Percentiles rank a stretch among this genome's conserved stretches.
These are phyloP conservation scores for Erannis defoliaria DNA, from an alignment of 2,888 invertebrate genomes.

Conservation along the genomic window DNA sequence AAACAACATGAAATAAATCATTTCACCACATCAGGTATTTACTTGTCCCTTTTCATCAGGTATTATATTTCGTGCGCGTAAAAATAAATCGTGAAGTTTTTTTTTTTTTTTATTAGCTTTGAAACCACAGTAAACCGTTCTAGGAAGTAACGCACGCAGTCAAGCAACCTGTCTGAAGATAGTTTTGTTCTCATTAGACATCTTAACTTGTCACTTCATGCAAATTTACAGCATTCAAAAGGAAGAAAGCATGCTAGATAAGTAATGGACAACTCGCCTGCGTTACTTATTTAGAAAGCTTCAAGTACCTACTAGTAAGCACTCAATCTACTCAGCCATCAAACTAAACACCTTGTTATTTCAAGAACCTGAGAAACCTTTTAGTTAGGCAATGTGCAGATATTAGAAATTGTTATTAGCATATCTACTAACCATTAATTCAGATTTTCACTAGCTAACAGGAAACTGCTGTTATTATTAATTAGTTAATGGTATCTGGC, in stretches of 20 bases:
- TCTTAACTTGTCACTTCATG: slow-evolving; percentile 11
- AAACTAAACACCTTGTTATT: too few relatives aligned
- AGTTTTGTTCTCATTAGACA: not conserved
- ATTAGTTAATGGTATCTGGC: too few relatives aligned
- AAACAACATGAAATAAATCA: too few relatives aligned
- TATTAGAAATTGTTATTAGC: not conserved
- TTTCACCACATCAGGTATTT: too few relatives aligned
- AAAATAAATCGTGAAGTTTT: too few relatives aligned
- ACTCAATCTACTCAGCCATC: too few relatives aligned
- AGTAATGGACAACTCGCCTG: not conserved
- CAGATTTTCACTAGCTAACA: not conserved
- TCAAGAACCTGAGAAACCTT: too few relatives aligned
- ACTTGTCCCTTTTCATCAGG: too few relatives aligned
- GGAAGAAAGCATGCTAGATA: not conserved
- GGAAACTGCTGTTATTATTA: too few relatives aligned
- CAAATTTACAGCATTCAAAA: slow-evolving; percentile 15
- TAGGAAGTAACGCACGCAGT: not conserved
- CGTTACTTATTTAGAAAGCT: not conserved
- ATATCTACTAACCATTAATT: too few relatives aligned
- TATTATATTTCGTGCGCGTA: too few relatives aligned
- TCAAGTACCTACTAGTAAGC: not conserved
- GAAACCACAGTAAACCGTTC: not conserved
- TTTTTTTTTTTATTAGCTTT: not conserved
- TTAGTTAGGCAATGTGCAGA: not conserved
- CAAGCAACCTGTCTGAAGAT: not conserved